Evolutionary conservation across 2,797 vertebrate genomes (phyloP).

Genomic region (Diceros bicornis): DNA sequence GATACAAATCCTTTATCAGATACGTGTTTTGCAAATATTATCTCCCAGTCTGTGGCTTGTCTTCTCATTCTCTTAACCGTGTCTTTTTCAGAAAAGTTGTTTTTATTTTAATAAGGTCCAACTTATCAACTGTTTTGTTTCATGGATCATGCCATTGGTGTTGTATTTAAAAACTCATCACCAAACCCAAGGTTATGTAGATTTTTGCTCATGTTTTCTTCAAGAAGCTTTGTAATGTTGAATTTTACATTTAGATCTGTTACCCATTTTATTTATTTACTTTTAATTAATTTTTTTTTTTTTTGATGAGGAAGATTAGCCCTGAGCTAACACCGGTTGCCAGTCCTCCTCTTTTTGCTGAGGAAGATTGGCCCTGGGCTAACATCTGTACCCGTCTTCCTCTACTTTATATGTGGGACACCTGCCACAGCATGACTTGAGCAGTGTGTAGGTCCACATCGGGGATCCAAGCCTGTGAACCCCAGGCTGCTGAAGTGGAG

Average conservation of each 20-base stretch:
- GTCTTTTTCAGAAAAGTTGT: background rate
- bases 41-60: background rate
- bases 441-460: too few relatives aligned
- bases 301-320: too few relatives aligned
- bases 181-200: background rate
- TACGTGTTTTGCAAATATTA: background rate
- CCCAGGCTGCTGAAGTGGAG: too few relatives aligned
- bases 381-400: too few relatives aligned
- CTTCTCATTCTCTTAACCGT: constrained; percentile 2
- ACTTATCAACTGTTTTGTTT: background rate
- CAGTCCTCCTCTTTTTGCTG: too few relatives aligned
- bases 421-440: too few relatives aligned
- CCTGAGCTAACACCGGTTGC: too few relatives aligned
- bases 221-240: background rate
- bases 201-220: background rate
- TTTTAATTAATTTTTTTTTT: too few relatives aligned
- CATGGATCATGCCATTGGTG: background rate
- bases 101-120: background rate
- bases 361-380: too few relatives aligned
- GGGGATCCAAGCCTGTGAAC: too few relatives aligned
- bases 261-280: background rate
- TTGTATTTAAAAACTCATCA: background rate
- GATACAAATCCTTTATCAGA: background rate
- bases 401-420: too few relatives aligned
- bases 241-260: background rate